Base-by-base conservation (phyloP, 2,797 vertebrate species). In the Acipenser transmontanus region DNA sequence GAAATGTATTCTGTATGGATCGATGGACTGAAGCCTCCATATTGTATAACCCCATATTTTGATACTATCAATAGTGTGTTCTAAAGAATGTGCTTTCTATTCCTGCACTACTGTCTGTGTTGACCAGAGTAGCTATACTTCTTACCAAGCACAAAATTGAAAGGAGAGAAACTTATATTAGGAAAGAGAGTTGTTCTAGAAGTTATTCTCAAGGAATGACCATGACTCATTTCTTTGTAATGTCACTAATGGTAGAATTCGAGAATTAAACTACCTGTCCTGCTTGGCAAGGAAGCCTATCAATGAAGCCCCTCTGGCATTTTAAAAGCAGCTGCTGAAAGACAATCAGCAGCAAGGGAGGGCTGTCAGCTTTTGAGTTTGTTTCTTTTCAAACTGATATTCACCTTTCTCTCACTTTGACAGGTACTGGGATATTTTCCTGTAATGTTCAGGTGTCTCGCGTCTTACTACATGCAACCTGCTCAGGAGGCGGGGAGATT, bases 401-500 rank as follows among this genome's bases (percentile, higher is more conserved):
- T 72, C 67, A 49, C 54, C 13, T 61, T 11, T 69, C 75, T 75
- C 72, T 79, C 72, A 75, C 71, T 77, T 13, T 2, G 63, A 68
- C 66, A 49, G 34, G 59, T 49, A 56, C 17, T 47, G 57, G 49
- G 67, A 61, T 68, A 14, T 71, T 76, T 70, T 62, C 66, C 51
- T 69, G 72, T 74, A 75, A 80, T 71, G 74, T 70, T 72, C 70
- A 64, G 69, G 71, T 71, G 68, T 73, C 73, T 49, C 66, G 66
- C 50, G 34, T 56, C 62, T 70, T 69, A 80, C 78, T 78, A 79
- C 75, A 68, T 54, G 61, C 49, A 60, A 64, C 70, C 78, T 80
- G 65, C 57, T 68, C 61, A 48, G 49, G 57, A 66, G 62, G 65
- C 51, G 4, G 5, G 5, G 62, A 62, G 51, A 17, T 14, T 34